These are phyloP conservation scores for Paragorgia papillata DNA, from an alignment of 92 coral and sea anemone species.

Conservation along the genomic window DNA sequence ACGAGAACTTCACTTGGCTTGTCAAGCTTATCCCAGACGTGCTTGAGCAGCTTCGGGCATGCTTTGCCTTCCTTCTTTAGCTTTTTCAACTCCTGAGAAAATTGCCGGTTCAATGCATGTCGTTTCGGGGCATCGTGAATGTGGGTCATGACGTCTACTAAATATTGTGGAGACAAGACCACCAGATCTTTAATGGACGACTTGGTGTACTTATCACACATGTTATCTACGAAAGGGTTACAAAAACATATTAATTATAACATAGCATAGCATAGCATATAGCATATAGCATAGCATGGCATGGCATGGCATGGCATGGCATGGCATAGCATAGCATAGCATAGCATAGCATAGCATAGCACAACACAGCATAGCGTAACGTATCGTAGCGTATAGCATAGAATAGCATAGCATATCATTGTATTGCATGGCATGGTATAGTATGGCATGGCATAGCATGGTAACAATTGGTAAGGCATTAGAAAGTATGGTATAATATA, in stretches of 20 bases:
- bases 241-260: neutral
- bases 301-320: too few relatives aligned
- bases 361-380: too few relatives aligned
- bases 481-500: too few relatives aligned
- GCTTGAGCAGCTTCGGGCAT: constrained; percentile 15
- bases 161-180: constrained; percentile 47
- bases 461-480: too few relatives aligned
- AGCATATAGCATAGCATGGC: too few relatives aligned
- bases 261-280: too few relatives aligned
- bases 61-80: constrained; percentile 40
- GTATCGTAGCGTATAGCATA: too few relatives aligned
- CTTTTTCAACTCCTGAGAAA: constrained; percentile 45
- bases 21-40: constrained; percentile 39
- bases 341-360: too few relatives aligned
- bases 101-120: constrained; percentile 34
- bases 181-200: constrained; percentile 38
- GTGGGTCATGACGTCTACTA: constrained; percentile 57
- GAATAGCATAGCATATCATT: too few relatives aligned
- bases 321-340: too few relatives aligned
- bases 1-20: constrained; percentile 58
- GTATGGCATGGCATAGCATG: too few relatives aligned
- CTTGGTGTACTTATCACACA: constrained; percentile 1
- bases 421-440: too few relatives aligned
- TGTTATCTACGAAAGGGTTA: neutral
- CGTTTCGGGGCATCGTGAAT: constrained; percentile 52